Conservation (phyloP, 2,888 invertebrate species). For the Gerosis bhagava region DNA sequence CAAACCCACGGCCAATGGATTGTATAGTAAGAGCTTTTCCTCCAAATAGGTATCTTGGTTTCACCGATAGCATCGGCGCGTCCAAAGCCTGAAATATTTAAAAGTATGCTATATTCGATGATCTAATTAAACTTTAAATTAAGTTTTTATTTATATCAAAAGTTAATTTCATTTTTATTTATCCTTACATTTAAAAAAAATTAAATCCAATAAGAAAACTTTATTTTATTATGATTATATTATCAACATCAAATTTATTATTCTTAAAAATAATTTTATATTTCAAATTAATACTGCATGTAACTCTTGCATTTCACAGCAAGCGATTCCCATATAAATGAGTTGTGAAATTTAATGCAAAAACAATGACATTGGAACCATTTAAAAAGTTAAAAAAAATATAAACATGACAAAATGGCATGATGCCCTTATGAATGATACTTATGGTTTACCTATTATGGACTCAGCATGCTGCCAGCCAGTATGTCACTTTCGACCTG, state of each 20-base stretch:
- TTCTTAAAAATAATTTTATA: too few relatives aligned
- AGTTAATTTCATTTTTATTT: not conserved
- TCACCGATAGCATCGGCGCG: constrained; percentile 68
- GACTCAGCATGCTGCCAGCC: constrained; percentile 76
- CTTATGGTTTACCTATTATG: constrained; percentile 80
- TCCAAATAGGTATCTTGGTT: constrained; percentile 83
- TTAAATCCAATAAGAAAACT: too few relatives aligned
- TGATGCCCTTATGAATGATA: constrained; percentile 78
- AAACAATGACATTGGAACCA: constrained; percentile 62
- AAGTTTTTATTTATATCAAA: constrained; percentile 1
- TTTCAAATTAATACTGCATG: too few relatives aligned
- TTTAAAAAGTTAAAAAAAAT: constrained; percentile 32
- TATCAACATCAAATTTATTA: too few relatives aligned
- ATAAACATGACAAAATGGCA: constrained; percentile 64
- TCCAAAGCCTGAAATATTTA: constrained; percentile 65
- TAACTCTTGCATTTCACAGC: too few relatives aligned
- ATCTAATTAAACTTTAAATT: constrained; percentile 4
- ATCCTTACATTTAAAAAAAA: not conserved
- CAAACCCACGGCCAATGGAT: constrained; percentile 88
- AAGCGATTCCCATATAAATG: constrained; percentile 33
- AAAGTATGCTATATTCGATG: constrained; percentile 42
- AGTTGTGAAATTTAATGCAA: constrained; percentile 58
- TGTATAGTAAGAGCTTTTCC: constrained; percentile 85
- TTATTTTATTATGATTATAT: too few relatives aligned
- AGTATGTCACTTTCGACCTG: constrained; percentile 73